Evolutionary conservation across 92 coral and sea anemone species (phyloP).

Genomic region (Plumapathes pennacea): DNA sequence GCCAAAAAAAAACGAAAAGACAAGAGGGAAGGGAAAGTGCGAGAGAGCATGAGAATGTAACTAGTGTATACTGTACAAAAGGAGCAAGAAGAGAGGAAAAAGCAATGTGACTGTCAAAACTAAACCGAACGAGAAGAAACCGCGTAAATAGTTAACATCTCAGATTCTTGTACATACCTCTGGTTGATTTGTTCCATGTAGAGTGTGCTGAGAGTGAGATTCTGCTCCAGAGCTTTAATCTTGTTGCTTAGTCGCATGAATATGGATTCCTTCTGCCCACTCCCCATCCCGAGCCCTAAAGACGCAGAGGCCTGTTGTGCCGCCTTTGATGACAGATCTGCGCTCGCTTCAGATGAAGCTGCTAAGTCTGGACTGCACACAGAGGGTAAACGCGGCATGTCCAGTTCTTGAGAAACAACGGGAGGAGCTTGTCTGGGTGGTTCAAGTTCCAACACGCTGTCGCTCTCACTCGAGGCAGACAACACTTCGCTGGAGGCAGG

Average conservation of each 20-base stretch:
- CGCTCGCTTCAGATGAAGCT: slow-evolving; percentile 12
- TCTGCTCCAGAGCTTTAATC: slow-evolving; percentile 93
- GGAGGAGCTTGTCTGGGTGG: too few species aligned
- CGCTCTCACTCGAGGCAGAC: too few species aligned
- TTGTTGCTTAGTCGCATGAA: slow-evolving; percentile 96
- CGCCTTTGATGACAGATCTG: slow-evolving; percentile 25
- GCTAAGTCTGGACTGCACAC: slow-evolving; percentile 9
- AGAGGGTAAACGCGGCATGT: background rate
- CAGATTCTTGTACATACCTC: slow-evolving; percentile 47
- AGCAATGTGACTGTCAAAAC: background rate
- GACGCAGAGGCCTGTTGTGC: slow-evolving; percentile 40
- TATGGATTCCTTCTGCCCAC: slow-evolving; percentile 92
- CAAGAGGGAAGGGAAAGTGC: background rate
- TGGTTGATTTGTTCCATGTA: slow-evolving; percentile 95
- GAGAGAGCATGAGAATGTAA: background rate
- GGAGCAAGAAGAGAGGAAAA: background rate
- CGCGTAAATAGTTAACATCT: too few species aligned
- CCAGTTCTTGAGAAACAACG: background rate
- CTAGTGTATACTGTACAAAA: background rate
- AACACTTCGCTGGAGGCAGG: too few species aligned
- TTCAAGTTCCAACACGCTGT: too few species aligned
- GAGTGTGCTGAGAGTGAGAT: slow-evolving; percentile 85
- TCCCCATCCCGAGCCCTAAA: slow-evolving; percentile 50
- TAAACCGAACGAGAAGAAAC: too few species aligned
- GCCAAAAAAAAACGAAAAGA: background rate